Base-by-base conservation (phyloP, 64 coral and sea anemone genomes). In the Pachyseris speciosa region DNA sequence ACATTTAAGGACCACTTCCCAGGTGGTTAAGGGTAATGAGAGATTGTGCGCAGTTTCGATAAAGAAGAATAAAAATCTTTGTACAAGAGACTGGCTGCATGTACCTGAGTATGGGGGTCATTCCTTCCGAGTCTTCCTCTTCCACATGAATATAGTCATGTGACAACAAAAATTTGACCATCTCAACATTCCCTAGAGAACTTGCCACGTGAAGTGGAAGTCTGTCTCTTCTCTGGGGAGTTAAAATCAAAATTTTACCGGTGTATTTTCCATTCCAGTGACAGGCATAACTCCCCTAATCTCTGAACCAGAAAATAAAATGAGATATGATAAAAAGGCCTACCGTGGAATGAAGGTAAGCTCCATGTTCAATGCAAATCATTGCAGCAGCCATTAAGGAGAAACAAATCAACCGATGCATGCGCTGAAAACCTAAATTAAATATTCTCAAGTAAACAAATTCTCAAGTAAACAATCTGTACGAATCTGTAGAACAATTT, bases 41-140 rank as follows among this genome's bases (percentile, higher is more conserved):
- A n/a, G n/a, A n/a, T n/a, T n/a, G n/a, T n/a, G n/a, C n/a, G n/a
- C n/a, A n/a, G n/a, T n/a, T n/a, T n/a, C n/a, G n/a, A n/a, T n/a
- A n/a, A n/a, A n/a, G n/a, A n/a, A n/a, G n/a, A n/a, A n/a, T n/a
- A n/a, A n/a, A n/a, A n/a, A n/a, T n/a, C n/a, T n/a, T n/a, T n/a
- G n/a, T n/a, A n/a, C n/a, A n/a, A n/a, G 70, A 37, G 0, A 12
- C 6, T 27, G 36, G 30, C 16, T 13, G 8, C n/a, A 0, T 83
- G 52, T 63, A 91, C 89, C 89, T 91, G 7, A 91, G 58, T 20
- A 91, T 84, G 9, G 89, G 89, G 29, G 89, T 91, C 89, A 91
- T 91, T 13, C 89, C 89, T 84, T 84, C 89, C 2, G 40, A 74
- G 30, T 91, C 89, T 24, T 91, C 89, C 44, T 59, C 66, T 27